These are phyloP conservation scores for Zosterops borbonicus DNA, from an alignment of 2,113 vertebrate species.

Conservation along the genomic window DNA sequence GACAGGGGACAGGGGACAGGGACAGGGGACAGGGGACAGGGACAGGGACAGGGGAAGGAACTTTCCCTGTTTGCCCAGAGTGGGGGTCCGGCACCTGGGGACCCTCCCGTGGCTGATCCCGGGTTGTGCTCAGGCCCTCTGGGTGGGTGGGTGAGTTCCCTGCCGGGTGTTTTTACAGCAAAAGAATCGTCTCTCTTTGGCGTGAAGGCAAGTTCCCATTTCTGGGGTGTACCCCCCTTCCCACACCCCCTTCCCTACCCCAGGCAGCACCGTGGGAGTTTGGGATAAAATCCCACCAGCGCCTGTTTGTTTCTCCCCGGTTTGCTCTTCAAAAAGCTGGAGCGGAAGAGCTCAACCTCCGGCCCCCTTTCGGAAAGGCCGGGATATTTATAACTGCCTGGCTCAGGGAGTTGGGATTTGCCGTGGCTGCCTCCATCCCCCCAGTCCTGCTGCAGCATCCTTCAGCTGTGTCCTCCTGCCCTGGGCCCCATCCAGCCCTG, in stretches of 20 bases:
- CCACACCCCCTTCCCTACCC: not conserved
- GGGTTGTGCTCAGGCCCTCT: not conserved
- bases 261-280: rapidly evolving
- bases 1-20: too few species aligned
- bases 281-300: not conserved
- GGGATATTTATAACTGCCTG: constrained; percentile 33
- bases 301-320: not conserved
- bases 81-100: not conserved
- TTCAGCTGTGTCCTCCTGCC: not conserved
- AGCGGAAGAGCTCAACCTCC: constrained; percentile 41
- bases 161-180: not conserved
- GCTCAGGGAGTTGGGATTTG: constrained; percentile 38
- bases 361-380: constrained; percentile 2
- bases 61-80: constrained; percentile 31
- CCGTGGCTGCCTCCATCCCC: not conserved
- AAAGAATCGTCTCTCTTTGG: not conserved
- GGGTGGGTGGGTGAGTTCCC: not conserved
- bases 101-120: rapidly evolving
- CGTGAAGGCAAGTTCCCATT: rapidly evolving
- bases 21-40: too few species aligned
- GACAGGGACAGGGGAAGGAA: not conserved
- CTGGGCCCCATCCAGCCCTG: not conserved
- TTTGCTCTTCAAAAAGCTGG: not conserved
- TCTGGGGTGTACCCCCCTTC: not conserved
- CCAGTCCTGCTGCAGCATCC: not conserved